Evolutionary conservation across 2,113 vertebrate genomes (phyloP).

Genomic region (Gallinago undulata): DNA sequence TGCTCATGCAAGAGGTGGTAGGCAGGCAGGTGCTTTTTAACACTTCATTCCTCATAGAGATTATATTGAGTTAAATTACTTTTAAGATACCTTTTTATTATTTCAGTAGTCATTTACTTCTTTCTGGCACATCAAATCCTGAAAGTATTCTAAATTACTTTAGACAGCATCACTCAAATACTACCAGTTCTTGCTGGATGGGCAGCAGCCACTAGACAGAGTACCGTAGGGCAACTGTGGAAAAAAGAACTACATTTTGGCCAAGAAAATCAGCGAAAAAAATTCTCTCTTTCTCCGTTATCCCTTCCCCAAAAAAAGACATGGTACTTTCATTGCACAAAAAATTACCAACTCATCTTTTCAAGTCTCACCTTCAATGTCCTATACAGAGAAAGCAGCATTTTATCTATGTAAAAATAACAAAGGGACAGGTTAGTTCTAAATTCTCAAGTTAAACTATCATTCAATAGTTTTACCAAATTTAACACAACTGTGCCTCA

Average conservation of each 20-base stretch:
- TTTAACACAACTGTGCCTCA: not conserved
- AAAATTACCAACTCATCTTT: not conserved
- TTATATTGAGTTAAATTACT: not conserved
- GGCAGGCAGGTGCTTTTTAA: not conserved
- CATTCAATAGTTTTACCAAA: not conserved
- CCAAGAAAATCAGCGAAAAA: not conserved
- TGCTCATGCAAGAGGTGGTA: not conserved
- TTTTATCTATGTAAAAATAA: not conserved
- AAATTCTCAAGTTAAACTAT: not conserved
- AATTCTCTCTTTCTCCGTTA: not conserved
- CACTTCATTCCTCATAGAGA: not conserved
- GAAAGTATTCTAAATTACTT: not conserved
- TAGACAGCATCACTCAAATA: not conserved
- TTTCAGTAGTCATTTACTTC: not conserved
- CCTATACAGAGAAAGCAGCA: not conserved
- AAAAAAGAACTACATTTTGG: not conserved
- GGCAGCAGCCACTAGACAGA: not conserved
- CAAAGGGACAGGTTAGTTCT: not conserved
- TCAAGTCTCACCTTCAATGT: not conserved
- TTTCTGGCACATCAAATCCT: not conserved
- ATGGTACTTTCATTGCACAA: not conserved
- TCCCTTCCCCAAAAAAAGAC: not conserved
- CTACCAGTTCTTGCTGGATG: not conserved
- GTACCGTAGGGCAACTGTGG: not conserved
- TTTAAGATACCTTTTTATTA: not conserved